Evolutionary conservation across 2,113 vertebrate species (phyloP).

Genomic region (cat (Felis catus)): F.catus_Fca126_mat1.0 CM031416.1:58593001-58593500

Average conservation of each 20-base stretch:
- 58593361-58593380: neutral
- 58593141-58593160: neutral
- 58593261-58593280: neutral
- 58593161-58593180: neutral
- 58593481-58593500: neutral
- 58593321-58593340: neutral
- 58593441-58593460: neutral
- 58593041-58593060: neutral
- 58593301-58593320: neutral
- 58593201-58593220: neutral
- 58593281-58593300: neutral
- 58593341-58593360: constrained; percentile 43
- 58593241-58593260: neutral
- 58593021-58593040: neutral
- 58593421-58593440: neutral
- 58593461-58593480: neutral
- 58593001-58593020: neutral
- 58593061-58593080: neutral
- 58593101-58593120: neutral
- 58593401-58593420: neutral
- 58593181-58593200: neutral
- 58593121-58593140: neutral
- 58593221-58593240: neutral
- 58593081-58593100: neutral
- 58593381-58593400: neutral